Evolutionary conservation across 1,140 invertebrate genomes (phyloP).

Genomic region (Bilobella aurantiaca): DNA sequence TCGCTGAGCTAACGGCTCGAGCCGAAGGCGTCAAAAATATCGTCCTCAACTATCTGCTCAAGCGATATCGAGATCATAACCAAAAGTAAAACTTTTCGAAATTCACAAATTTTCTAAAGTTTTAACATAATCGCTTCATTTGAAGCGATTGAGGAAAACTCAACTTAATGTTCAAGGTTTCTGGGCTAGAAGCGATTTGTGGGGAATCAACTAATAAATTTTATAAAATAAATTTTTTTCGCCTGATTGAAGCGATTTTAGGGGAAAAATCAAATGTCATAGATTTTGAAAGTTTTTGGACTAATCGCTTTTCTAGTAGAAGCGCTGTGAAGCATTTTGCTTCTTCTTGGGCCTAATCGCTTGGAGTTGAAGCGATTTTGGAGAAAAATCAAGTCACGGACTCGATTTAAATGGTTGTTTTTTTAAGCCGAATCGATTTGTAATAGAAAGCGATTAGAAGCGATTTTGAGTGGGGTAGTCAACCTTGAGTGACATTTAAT

Average conservation of each 20-base stretch:
- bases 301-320: neutral
- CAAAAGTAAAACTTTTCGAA: constrained; percentile 10
- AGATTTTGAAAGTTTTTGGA: neutral
- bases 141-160: too few species aligned
- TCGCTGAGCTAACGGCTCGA: constrained; percentile 20
- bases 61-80: constrained; percentile 16
- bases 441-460: too few species aligned
- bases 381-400: neutral
- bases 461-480: too few species aligned
- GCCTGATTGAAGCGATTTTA: neutral
- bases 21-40: constrained; percentile 20
- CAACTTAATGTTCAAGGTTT: too few species aligned
- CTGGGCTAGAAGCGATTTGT: too few species aligned
- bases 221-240: too few species aligned
- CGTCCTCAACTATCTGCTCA: constrained; percentile 20
- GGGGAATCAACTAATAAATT: too few species aligned
- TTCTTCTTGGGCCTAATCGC: neutral
- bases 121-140: neutral
- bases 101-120: constrained; percentile 2
- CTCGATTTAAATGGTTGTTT: too few species aligned
- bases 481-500: neutral
- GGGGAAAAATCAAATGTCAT: neutral
- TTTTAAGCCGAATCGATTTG: too few species aligned
- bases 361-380: neutral
- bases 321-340: neutral